Evolutionary conservation across 2,888 invertebrate genomes (phyloP).

Genomic region (Euplexia lucipara): DNA sequence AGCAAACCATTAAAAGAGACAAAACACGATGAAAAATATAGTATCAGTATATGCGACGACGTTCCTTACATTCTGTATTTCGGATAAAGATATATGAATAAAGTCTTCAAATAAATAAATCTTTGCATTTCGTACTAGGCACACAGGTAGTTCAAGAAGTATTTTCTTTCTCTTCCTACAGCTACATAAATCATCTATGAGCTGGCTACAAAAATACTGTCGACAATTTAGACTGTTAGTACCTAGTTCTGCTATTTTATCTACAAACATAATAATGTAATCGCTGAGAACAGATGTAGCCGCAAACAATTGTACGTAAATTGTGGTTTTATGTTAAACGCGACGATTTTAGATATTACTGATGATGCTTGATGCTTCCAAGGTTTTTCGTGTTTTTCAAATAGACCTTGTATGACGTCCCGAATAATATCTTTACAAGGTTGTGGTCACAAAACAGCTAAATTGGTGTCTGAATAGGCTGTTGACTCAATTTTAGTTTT

Average conservation of each 20-base stretch:
- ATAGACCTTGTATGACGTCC: constrained; percentile 10
- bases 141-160: neutral
- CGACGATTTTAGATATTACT: constrained; percentile 36
- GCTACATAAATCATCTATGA: constrained; percentile 4
- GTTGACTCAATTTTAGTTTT: no score
- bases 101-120: no score
- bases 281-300: constrained; percentile 18
- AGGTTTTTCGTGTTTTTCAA: constrained; percentile 40
- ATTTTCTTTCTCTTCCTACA: no score
- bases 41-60: no score
- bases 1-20: no score
- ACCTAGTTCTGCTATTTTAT: constrained; percentile 32
- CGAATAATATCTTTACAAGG: constrained; percentile 21
- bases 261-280: constrained; percentile 34
- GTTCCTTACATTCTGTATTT: no score
- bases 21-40: no score
- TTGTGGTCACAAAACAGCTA: neutral
- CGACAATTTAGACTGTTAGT: neutral
- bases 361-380: constrained; percentile 34
- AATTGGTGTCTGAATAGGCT: neutral
- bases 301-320: constrained; percentile 47
- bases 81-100: no score
- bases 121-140: no score
- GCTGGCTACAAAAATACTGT: constrained; percentile 34
- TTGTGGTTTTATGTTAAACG: constrained; percentile 53